Conservation (phyloP, 2,888 invertebrate genomes). For the Hyposoter dolosus region DNA sequence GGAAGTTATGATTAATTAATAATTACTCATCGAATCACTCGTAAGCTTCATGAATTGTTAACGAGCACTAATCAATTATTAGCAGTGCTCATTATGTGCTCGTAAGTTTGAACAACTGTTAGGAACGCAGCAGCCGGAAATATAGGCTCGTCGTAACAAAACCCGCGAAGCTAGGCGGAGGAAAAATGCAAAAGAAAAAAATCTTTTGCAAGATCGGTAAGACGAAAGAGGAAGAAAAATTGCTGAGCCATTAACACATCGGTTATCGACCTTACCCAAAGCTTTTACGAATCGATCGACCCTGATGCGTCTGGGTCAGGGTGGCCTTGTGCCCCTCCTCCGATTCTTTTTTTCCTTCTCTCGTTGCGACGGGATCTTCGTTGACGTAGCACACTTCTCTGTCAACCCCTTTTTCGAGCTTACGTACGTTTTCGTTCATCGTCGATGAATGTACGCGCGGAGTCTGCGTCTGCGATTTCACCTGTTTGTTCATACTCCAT, state of each 20-base stretch:
- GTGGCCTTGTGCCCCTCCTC: conserved; percentile 75
- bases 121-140: too few relatives aligned
- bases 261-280: conserved; percentile 66
- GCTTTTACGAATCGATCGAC: conserved; percentile 65
- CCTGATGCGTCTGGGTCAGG: conserved; percentile 78
- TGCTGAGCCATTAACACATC: conserved; percentile 56
- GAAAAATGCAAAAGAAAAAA: background rate
- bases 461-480: conserved; percentile 53
- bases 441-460: conserved; percentile 55
- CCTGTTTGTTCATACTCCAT: conserved; percentile 43
- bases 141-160: too few relatives aligned
- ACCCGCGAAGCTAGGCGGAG: too few relatives aligned
- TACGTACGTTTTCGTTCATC: conserved; percentile 64
- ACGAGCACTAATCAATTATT: too few relatives aligned
- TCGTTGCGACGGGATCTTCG: conserved; percentile 42
- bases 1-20: too few relatives aligned
- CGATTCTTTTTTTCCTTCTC: conserved; percentile 63
- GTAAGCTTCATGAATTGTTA: too few relatives aligned
- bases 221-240: conserved; percentile 22
- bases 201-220: background rate
- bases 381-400: conserved; percentile 57
- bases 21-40: too few relatives aligned
- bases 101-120: too few relatives aligned
- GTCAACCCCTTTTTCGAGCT: conserved; percentile 48
- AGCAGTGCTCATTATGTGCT: too few relatives aligned